Conservation (phyloP, 2,797 vertebrate genomes). For the Gymnodraco acuticeps region DNA sequence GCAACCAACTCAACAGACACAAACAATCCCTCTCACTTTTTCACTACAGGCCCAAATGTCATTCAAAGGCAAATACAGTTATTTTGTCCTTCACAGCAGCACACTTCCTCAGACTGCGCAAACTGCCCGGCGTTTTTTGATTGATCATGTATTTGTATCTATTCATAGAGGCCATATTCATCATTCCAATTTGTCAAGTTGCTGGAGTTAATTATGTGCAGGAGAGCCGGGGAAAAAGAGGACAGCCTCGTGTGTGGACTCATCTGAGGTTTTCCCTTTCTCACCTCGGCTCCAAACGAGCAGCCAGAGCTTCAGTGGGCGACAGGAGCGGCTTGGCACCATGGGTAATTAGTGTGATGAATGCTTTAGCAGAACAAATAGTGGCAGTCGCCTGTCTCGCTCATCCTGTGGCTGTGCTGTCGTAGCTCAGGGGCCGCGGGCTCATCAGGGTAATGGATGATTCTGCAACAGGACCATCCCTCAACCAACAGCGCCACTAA, state of each 20-base stretch:
- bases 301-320: slow-evolving; percentile 62
- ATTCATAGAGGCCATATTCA: slow-evolving; percentile 78
- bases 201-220: slow-evolving; percentile 76
- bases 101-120: slow-evolving; percentile 55
- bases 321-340: slow-evolving; percentile 74
- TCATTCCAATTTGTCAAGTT: slow-evolving; percentile 82
- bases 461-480: slow-evolving; percentile 67
- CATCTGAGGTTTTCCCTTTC: slow-evolving; percentile 66
- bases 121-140: slow-evolving; percentile 55
- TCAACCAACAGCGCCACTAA: slow-evolving; percentile 66
- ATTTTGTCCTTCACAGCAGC: slow-evolving; percentile 64
- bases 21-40: slow-evolving; percentile 29
- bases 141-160: slow-evolving; percentile 78
- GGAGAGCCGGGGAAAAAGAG: slow-evolving; percentile 47
- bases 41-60: slow-evolving; percentile 53
- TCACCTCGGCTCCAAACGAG: slow-evolving; percentile 73
- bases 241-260: slow-evolving; percentile 70
- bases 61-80: slow-evolving; percentile 56
- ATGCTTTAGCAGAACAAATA: slow-evolving; percentile 80
- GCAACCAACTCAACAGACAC: slow-evolving; percentile 37
- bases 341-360: slow-evolving; percentile 83
- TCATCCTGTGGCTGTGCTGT: slow-evolving; percentile 74
- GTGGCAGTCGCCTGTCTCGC: slow-evolving; percentile 78
- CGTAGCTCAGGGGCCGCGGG: slow-evolving; percentile 67
- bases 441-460: slow-evolving; percentile 83